A percentile compares a stretch with the other conserved stretches of the same genome.
These are phyloP conservation scores for Nebria salina DNA, from an alignment of 2,888 invertebrate species.

Conservation along the genomic window DNA sequence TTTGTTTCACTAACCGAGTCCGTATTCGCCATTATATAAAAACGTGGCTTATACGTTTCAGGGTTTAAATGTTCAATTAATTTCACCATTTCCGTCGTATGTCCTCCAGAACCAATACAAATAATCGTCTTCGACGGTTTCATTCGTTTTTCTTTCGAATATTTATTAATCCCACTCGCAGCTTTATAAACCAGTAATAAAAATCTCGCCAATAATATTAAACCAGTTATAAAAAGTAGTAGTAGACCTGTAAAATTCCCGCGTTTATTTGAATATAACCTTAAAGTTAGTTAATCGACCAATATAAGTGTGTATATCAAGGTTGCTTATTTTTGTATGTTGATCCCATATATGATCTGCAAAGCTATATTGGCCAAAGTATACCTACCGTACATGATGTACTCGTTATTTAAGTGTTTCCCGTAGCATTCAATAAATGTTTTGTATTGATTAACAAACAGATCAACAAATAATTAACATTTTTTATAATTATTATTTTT, in stretches of 20 bases:
- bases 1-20: constrained; percentile 81
- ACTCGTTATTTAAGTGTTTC: neutral
- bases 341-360: neutral
- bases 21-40: constrained; percentile 80
- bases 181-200: constrained; percentile 59
- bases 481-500: neutral
- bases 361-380: neutral
- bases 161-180: constrained; percentile 57
- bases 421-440: neutral
- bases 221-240: constrained; percentile 34
- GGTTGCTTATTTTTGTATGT: neutral
- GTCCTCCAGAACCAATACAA: constrained; percentile 86
- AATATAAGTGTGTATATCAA: neutral
- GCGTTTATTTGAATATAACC: constrained; percentile 17
- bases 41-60: constrained; percentile 75
- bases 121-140: constrained; percentile 65
- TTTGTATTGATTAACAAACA: neutral
- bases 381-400: neutral
- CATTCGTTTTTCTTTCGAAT: constrained; percentile 52
- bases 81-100: constrained; percentile 93
- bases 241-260: constrained; percentile 5
- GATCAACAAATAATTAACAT: neutral
- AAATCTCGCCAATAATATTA: constrained; percentile 55
- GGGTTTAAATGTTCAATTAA: constrained; percentile 72
- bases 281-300: neutral